Evolutionary conservation across 1,140 invertebrate genomes (phyloP).

Genomic region (Magallana gigas): DNA sequence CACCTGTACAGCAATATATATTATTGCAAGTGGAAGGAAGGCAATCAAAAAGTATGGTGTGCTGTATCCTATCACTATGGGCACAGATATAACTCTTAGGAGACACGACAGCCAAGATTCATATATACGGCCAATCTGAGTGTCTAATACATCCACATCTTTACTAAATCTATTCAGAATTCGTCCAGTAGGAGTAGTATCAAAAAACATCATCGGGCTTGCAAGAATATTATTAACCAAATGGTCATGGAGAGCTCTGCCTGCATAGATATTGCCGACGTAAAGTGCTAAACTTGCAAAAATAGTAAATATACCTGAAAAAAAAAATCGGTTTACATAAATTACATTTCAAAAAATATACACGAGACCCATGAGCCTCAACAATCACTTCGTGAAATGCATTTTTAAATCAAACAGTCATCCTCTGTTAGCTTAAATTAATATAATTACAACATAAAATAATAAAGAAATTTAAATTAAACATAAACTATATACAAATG

Average conservation of each 20-base stretch:
- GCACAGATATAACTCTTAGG: slow-evolving; percentile 88
- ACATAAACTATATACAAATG: too few species aligned
- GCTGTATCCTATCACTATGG: slow-evolving; percentile 93
- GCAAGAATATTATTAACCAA: slow-evolving; percentile 81
- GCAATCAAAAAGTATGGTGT: slow-evolving; percentile 92
- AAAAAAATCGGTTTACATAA: background rate
- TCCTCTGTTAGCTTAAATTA: too few species aligned
- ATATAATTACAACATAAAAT: too few species aligned
- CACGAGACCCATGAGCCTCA: too few species aligned
- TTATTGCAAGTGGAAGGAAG: slow-evolving; percentile 86
- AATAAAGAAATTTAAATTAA: too few species aligned
- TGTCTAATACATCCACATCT: slow-evolving; percentile 80
- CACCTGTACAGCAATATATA: slow-evolving; percentile 63
- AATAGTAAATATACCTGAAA: slow-evolving; percentile 87
- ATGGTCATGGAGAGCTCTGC: slow-evolving; percentile 68
- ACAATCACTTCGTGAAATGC: too few species aligned
- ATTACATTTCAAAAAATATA: too few species aligned
- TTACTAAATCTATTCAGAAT: slow-evolving; percentile 87
- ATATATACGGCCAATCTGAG: slow-evolving; percentile 63
- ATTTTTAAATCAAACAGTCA: too few species aligned
- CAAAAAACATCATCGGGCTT: slow-evolving; percentile 88
- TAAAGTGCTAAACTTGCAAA: slow-evolving; percentile 60
- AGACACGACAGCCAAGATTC: slow-evolving; percentile 64
- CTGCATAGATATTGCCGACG: slow-evolving; percentile 73
- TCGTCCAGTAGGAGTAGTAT: slow-evolving; percentile 77